Evolutionary conservation across 2,888 invertebrate genomes (phyloP), one percentile per base, ranked within the genome.

Genomic region (Julus scanicus): DNA sequence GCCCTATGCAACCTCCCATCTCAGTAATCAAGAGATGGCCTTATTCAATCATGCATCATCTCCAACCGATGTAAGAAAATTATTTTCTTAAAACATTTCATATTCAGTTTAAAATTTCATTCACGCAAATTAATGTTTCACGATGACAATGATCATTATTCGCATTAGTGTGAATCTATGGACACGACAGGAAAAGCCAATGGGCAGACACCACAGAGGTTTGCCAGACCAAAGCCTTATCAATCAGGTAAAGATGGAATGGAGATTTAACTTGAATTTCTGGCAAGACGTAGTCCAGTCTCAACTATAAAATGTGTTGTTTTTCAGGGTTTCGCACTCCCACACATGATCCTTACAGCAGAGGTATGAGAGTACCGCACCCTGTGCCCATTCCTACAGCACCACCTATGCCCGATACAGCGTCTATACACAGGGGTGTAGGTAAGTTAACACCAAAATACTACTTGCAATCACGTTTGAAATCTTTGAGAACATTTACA

Each of bases 351-450:
- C 84, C 87, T 40, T 80, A 39, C 20, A 48, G 53, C 48, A 87
- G 87, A 84, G 89, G 89, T 20, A 83, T 89, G 86, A 80, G 89
- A 11, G 80, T 87, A n/a, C 88, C 88, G 17, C 89, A 89, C 86
- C 89, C 89, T 29, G 88, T 89, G 44, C 86, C 89, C 37, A 88
- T 89, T 87, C 89, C 89, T 37, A 89, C 89, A 57, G 89, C 89
- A 6, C 89, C 89, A 11, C 88, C 89, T n/a, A 87, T 89, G 87
- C 87, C 89, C 15, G 89, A 89, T 84, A 87, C 89, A 53, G n/a
- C 87, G 9, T n/a, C 39, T 37, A 20, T 87, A 71, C 39, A 63
- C 71, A 63, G 40, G 63, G 13, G 86, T 49, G 44, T 86, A 44
- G 53, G 53, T 63, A 8, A n/a, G 63, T 63, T 29, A 63, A n/a